These are phyloP conservation scores for Caenorhabditis auriculariae DNA, from an alignment of 2,888 invertebrate genomes.

Conservation along the genomic window DNA sequence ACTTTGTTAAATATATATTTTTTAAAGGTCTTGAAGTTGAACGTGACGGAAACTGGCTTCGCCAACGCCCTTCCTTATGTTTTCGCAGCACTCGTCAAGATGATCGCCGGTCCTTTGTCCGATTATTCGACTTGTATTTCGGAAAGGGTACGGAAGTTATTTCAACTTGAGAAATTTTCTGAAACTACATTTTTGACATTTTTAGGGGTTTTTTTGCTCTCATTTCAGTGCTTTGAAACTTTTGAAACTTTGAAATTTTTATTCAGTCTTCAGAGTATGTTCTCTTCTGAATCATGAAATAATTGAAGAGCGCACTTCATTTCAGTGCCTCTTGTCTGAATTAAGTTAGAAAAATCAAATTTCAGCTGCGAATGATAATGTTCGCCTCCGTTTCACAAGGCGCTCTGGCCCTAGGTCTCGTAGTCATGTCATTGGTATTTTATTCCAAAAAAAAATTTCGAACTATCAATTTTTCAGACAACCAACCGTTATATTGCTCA, in stretches of 20 bases:
- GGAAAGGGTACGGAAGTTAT: constrained; percentile 6
- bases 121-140: constrained; percentile 23
- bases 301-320: too few relatives aligned
- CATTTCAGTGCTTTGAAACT: too few relatives aligned
- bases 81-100: constrained; percentile 13
- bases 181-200: too few relatives aligned
- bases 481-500: not conserved
- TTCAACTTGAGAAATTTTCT: too few relatives aligned
- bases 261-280: too few relatives aligned
- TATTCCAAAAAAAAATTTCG: not conserved
- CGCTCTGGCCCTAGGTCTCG: constrained; percentile 17
- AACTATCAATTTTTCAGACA: not conserved
- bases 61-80: constrained; percentile 22
- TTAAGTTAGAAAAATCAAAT: too few relatives aligned
- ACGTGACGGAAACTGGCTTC: constrained; percentile 22
- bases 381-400: constrained; percentile 23
- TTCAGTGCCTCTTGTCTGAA: too few relatives aligned
- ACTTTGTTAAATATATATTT: too few relatives aligned
- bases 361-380: constrained; percentile 19
- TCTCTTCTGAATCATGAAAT: too few relatives aligned
- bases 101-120: constrained; percentile 23
- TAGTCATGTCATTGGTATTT: constrained; percentile 25
- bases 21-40: constrained; percentile 7
- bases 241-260: too few relatives aligned
- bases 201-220: too few relatives aligned